Conservation (phyloP, 2,113 vertebrate genomes). For the Jacana jacana region DNA sequence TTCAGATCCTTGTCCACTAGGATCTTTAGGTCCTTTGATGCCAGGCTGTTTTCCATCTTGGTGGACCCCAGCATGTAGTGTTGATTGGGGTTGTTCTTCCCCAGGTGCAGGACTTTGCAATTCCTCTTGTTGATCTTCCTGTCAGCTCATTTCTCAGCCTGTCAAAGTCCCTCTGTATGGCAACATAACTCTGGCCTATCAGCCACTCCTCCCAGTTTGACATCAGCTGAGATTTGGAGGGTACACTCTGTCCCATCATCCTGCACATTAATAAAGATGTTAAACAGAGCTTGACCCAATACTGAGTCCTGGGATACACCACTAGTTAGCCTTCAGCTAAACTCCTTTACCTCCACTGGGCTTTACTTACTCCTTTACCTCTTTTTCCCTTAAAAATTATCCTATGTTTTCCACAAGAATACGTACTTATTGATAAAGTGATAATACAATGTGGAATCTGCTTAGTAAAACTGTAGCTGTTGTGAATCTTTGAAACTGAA, state of each 20-base stretch:
- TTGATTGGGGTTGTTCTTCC: not conserved
- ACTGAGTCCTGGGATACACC: not conserved
- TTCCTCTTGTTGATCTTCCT: not conserved
- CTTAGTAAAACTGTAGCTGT: not conserved
- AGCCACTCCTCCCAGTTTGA: not conserved
- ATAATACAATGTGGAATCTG: not conserved
- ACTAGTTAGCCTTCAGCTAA: not conserved
- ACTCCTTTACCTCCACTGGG: not conserved
- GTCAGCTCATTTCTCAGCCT: not conserved
- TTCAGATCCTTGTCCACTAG: not conserved
- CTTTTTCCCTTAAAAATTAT: not conserved
- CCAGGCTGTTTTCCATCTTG: not conserved
- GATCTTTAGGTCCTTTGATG: not conserved
- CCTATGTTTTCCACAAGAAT: not conserved
- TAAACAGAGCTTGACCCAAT: not conserved
- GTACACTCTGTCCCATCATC: not conserved
- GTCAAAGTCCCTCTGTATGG: not conserved
- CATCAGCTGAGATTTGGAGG: not conserved
- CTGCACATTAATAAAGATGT: not conserved
- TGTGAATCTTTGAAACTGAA: not conserved
- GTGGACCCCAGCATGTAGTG: not conserved
- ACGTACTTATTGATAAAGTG: not conserved
- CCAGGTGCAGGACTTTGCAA: not conserved
- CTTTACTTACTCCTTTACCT: not conserved
- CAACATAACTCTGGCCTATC: not conserved